phyloP scores from a whole-genome alignment of 2,888 invertebrate genomes.

The Malacosoma neustria region DNA sequence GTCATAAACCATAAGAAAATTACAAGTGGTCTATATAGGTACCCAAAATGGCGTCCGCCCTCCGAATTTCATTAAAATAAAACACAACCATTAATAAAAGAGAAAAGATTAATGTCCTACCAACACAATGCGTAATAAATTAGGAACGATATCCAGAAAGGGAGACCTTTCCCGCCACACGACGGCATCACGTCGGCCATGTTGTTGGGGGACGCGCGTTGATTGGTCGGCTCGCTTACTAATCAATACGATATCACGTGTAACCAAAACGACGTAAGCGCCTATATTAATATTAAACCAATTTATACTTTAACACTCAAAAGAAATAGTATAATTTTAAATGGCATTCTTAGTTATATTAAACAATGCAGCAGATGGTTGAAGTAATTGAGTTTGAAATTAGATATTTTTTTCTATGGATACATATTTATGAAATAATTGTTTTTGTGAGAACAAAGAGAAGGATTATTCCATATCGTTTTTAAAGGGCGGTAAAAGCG shows the following conservation, averaged over 20 bases:
- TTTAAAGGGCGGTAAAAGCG: too few species aligned
- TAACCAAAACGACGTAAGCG: slow-evolving; percentile 7
- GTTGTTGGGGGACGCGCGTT: slow-evolving; percentile 32
- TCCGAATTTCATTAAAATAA: slow-evolving; percentile 65
- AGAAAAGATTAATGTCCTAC: slow-evolving; percentile 68
- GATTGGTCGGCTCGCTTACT: slow-evolving; percentile 52
- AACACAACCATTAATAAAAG: slow-evolving; percentile 69
- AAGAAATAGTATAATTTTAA: too few species aligned
- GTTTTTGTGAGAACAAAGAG: too few species aligned
- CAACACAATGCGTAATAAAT: slow-evolving; percentile 70
- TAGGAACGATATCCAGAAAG: slow-evolving; percentile 50
- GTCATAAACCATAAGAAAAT: too few species aligned
- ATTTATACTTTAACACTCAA: not conserved
- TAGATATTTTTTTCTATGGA: not conserved
- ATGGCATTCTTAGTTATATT: too few species aligned
- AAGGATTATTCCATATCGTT: too few species aligned
- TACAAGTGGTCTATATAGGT: too few species aligned
- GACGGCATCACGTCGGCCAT: slow-evolving; percentile 39
- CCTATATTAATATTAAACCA: not conserved
- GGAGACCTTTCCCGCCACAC: slow-evolving; percentile 38
- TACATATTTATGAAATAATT: too few species aligned
- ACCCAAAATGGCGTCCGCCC: slow-evolving; percentile 2
- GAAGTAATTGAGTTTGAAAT: not conserved
- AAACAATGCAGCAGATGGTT: slow-evolving; percentile 16
- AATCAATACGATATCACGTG: slow-evolving; percentile 43